Conservation (phyloP, 2,797 vertebrate species). For the Epinephelus coioides region DNA sequence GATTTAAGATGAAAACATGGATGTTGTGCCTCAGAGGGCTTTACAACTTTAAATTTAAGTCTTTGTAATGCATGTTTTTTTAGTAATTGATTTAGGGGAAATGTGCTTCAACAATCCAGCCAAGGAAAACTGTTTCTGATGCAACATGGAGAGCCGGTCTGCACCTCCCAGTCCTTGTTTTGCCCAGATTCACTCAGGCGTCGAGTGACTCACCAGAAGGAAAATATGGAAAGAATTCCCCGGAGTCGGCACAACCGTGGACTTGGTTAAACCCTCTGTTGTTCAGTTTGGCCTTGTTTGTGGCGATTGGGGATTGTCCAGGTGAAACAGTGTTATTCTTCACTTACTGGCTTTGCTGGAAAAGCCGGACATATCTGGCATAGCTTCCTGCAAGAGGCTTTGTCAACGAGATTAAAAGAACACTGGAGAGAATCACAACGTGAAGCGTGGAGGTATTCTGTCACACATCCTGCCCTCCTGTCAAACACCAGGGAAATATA, state of each 20-base stretch:
- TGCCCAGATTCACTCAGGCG: constrained; percentile 80
- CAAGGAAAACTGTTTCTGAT: constrained; percentile 14
- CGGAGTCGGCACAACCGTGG: constrained; percentile 75
- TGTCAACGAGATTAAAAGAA: constrained; percentile 82
- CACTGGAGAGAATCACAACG: constrained; percentile 79
- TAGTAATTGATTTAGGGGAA: constrained; percentile 2
- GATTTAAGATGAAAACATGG: neutral
- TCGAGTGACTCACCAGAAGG: constrained; percentile 72
- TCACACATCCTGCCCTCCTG: constrained; percentile 58
- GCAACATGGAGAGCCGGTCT: neutral
- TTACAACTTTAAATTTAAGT: neutral
- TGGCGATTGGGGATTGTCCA: constrained; percentile 78
- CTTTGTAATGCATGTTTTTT: neutral
- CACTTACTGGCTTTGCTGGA: constrained; percentile 73
- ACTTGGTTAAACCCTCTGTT: constrained; percentile 83
- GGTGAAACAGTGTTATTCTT: constrained; percentile 83
- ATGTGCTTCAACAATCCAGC: neutral
- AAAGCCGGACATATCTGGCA: constrained; percentile 84
- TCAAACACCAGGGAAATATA: constrained; percentile 2
- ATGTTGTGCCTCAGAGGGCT: neutral
- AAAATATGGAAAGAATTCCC: constrained; percentile 84
- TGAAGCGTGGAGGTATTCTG: constrained; percentile 46
- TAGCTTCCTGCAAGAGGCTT: constrained; percentile 79
- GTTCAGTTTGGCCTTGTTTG: constrained; percentile 78
- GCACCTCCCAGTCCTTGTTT: constrained; percentile 71